Evolutionary conservation across 1,140 invertebrate genomes (phyloP).

Genomic region (Muscidifurax raptorellus): DNA sequence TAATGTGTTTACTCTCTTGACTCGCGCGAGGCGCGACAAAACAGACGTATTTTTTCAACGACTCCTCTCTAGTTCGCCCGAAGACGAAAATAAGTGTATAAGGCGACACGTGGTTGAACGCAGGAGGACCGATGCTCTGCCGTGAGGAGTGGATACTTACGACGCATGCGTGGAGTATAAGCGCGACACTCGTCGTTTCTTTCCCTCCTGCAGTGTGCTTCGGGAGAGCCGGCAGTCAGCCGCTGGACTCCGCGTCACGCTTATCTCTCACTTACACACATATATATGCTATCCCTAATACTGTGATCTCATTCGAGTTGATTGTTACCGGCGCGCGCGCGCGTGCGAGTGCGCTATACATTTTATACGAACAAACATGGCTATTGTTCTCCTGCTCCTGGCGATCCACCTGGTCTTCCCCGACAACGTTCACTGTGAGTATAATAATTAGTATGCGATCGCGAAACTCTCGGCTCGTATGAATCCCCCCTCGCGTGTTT

Average conservation of each 20-base stretch:
- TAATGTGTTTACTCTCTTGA: not conserved
- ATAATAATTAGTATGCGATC: not conserved
- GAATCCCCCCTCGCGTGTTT: not conserved
- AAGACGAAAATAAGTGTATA: not conserved
- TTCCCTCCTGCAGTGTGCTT: not conserved
- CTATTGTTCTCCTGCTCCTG: not conserved
- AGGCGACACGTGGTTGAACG: constrained; percentile 32
- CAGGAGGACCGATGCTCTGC: not conserved
- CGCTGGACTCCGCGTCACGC: constrained; percentile 64
- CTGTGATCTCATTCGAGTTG: not conserved
- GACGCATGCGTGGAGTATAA: constrained; percentile 40
- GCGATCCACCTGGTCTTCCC: constrained; percentile 2
- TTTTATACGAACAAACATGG: not conserved
- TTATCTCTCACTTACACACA: not conserved
- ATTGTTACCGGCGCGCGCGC: not conserved
- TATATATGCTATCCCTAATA: too few relatives aligned
- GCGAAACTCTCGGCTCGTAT: too few relatives aligned
- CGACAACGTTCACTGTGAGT: constrained; percentile 26
- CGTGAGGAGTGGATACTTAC: not conserved
- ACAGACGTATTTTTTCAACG: not conserved
- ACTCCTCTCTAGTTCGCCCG: not conserved
- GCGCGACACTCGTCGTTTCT: not conserved
- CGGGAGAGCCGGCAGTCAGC: constrained; percentile 60
- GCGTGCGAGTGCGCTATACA: not conserved
- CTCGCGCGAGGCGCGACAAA: not conserved